Evolutionary conservation across 2,113 vertebrate species (phyloP).

Genomic region (Acinonyx jubatus): DNA sequence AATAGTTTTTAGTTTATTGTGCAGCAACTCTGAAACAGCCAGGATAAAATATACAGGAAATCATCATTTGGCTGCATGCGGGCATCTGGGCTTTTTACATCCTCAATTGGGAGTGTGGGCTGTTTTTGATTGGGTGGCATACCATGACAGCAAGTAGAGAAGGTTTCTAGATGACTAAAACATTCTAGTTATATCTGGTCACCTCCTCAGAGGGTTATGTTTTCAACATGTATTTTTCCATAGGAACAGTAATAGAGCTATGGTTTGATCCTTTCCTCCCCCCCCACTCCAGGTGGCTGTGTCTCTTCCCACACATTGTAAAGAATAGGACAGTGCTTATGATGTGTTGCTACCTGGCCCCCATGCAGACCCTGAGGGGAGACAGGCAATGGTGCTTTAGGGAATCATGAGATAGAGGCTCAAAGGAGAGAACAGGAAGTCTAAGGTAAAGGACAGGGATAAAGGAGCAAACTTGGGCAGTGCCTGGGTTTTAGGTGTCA

Average conservation of each 20-base stretch:
- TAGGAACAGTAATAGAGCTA: neutral
- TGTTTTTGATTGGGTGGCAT: neutral
- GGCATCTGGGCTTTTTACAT: neutral
- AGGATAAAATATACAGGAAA: neutral
- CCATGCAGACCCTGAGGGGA: fast-evolving
- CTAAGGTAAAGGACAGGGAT: neutral
- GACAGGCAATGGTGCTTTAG: neutral
- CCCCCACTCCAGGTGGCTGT: fast-evolving
- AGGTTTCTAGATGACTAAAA: neutral
- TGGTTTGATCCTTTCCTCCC: neutral
- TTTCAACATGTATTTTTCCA: neutral
- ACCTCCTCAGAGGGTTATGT: neutral
- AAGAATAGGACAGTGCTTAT: neutral
- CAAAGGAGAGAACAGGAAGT: neutral
- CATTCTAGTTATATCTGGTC: neutral
- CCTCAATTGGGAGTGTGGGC: fast-evolving
- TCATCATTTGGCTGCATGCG: fast-evolving
- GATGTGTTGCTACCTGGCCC: neutral
- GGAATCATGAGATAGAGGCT: neutral
- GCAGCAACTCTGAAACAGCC: neutral
- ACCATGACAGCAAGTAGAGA: neutral
- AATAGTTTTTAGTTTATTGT: neutral
- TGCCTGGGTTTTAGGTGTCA: neutral
- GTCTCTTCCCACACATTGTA: neutral
- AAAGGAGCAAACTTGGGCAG: neutral